These are phyloP conservation scores for Chlorospingus flavigularis DNA, from an alignment of 2,797 vertebrate species.

Conservation along the genomic window DNA sequence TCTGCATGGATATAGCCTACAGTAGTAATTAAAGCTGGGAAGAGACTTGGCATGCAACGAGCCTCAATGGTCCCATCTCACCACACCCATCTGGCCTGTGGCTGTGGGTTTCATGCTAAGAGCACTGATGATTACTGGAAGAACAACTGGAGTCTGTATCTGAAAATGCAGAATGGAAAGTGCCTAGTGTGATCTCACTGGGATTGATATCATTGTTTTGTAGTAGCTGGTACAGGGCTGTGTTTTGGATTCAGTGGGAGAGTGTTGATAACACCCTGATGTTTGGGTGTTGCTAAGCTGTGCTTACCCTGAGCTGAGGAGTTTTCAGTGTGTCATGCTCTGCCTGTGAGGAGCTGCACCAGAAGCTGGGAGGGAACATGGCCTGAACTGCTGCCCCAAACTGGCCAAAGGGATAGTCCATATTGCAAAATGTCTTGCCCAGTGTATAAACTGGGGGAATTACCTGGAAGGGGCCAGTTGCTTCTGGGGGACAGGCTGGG, in stretches of 20 bases:
- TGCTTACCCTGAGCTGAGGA: neutral
- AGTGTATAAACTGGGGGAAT: neutral
- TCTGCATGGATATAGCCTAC: neutral
- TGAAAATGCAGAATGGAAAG: neutral
- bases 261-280: neutral
- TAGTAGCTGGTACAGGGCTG: neutral
- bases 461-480: neutral
- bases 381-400: neutral
- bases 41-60: neutral
- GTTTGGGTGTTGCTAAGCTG: neutral
- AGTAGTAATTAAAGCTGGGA: constrained; percentile 15
- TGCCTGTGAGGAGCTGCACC: neutral
- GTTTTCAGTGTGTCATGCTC: neutral
- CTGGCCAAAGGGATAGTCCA: neutral
- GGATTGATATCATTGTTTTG: neutral
- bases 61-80: neutral
- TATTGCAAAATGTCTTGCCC: fast-evolving
- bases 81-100: neutral
- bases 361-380: neutral
- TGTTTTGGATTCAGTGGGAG: neutral
- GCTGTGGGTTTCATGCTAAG: neutral
- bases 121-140: neutral
- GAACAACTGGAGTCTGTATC: neutral
- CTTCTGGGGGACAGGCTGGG: neutral
- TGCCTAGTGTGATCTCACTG: neutral